Evolutionary conservation across 2,113 vertebrate species (phyloP), one percentile per base, ranked within the genome.

Genomic region (Pseudorhombus dupliciocellatus): DNA sequence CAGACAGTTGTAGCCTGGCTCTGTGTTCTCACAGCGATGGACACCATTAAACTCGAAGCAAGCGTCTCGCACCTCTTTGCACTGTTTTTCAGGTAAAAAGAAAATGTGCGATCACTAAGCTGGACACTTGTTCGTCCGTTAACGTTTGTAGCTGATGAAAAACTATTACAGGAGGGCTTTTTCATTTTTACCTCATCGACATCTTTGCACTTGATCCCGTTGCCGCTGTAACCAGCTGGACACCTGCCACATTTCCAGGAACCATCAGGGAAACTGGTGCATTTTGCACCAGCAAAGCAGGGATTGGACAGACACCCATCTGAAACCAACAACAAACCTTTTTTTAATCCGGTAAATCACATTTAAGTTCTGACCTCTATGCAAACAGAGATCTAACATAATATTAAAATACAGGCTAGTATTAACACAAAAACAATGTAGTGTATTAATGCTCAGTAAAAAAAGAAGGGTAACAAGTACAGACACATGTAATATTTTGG

Each of bases 221-320:
- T 94, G 77, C 98, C 98, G 11, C 90, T 90, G 88, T 97, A 99
- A 48, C 98, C 98, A 55, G 84, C 34, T 22, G 97, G 97, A 66
- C 98, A 99, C 16, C 94, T 93, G 28, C 97, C 96, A 79, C 98
- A 99, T 66, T 96, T 97, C 97, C 97, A 99, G 73, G 96, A 96
- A 50, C 98, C 98, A 46, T 99, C 97, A 12, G 94, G 93, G 50
- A 96, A 95, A 75, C 97, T 99, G 25, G 94, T 97, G 86, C 98
- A 99, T 1, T 94, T 92, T 58, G 93, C 84, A 25, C 96, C 96
- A 0, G 95, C 94, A 88, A 98, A 99, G 91, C 97, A 99, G 28
- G 98, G 98, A 66, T 96, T 99, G 72, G 98, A 99, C 62, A 99
- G 88, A 68, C 98, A 99, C 3, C 98, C 97, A 85, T 99, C 98